phyloP scores from a whole-genome alignment of 1,140 invertebrate genomes.

The Rhynchophorus ferrugineus region DNA sequence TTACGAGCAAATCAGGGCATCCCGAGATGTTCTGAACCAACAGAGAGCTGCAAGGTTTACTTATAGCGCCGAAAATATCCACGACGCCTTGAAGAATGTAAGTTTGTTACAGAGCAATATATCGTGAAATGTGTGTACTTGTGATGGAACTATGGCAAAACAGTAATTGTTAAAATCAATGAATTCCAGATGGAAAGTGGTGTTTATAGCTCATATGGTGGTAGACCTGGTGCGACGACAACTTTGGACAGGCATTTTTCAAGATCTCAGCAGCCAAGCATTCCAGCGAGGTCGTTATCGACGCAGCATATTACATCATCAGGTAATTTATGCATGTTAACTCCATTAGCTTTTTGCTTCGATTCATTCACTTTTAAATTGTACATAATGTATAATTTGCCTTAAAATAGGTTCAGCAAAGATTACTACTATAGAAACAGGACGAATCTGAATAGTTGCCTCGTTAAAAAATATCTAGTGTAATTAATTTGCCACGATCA shows the following conservation, averaged over 20 bases:
- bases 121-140: neutral
- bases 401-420: no score
- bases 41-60: constrained; percentile 68
- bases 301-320: constrained; percentile 55
- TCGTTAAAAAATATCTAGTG: no score
- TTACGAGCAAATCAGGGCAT: constrained; percentile 78
- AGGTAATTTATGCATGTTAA: constrained; percentile 10
- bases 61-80: constrained; percentile 84
- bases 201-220: constrained; percentile 49
- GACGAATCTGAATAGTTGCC: no score
- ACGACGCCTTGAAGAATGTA: constrained; percentile 70
- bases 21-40: constrained; percentile 54
- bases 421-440: no score
- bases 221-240: constrained; percentile 45
- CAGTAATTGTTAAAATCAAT: neutral
- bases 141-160: neutral
- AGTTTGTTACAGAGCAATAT: constrained; percentile 25
- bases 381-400: no score
- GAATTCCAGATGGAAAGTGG: constrained; percentile 52
- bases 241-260: constrained; percentile 48
- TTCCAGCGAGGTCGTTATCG: constrained; percentile 57
- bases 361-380: no score
- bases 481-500: no score
- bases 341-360: neutral
- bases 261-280: constrained; percentile 39